Evolutionary conservation across 2,797 vertebrate species (phyloP).

Genomic region (Carapus acus): DNA sequence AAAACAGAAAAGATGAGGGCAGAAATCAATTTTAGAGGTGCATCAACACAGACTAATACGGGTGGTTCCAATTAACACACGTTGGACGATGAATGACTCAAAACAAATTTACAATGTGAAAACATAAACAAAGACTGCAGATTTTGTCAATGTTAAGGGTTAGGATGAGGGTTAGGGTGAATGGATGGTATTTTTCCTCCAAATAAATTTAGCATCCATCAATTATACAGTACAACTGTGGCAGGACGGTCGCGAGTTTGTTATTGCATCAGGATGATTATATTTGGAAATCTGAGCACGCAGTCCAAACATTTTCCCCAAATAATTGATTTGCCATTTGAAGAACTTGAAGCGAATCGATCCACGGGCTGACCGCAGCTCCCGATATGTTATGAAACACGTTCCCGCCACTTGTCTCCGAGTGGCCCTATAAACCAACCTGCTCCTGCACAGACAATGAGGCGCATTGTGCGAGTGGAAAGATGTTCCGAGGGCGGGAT

Average conservation of each 20-base stretch:
- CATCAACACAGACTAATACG: constrained; percentile 28
- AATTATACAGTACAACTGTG: no score
- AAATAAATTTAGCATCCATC: background rate
- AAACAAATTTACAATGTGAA: constrained; percentile 9
- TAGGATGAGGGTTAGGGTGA: no score
- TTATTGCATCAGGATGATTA: constrained; percentile 30
- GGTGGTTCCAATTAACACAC: constrained; percentile 25
- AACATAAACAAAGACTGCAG: constrained; percentile 6
- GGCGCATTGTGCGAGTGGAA: constrained; percentile 54
- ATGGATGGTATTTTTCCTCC: background rate
- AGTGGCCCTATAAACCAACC: constrained; percentile 53
- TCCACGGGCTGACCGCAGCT: constrained; percentile 44
- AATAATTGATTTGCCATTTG: constrained; percentile 41
- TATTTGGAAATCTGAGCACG: constrained; percentile 46
- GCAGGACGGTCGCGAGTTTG: background rate
- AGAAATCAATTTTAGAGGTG: constrained; percentile 29
- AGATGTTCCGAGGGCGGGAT: no score
- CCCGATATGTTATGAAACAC: constrained; percentile 53
- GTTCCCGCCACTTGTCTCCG: constrained; percentile 62
- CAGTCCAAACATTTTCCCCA: constrained; percentile 19
- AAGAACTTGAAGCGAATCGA: constrained; percentile 42
- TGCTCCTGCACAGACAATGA: constrained; percentile 53
- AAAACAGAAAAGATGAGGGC: constrained; percentile 5
- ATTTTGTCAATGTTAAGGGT: no score
- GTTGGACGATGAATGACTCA: background rate